A percentile compares a stretch with the other conserved stretches of the same genome.
These are phyloP conservation scores for Babylonia areolata DNA, from an alignment of 1,140 invertebrate genomes.

Conservation along the genomic window DNA sequence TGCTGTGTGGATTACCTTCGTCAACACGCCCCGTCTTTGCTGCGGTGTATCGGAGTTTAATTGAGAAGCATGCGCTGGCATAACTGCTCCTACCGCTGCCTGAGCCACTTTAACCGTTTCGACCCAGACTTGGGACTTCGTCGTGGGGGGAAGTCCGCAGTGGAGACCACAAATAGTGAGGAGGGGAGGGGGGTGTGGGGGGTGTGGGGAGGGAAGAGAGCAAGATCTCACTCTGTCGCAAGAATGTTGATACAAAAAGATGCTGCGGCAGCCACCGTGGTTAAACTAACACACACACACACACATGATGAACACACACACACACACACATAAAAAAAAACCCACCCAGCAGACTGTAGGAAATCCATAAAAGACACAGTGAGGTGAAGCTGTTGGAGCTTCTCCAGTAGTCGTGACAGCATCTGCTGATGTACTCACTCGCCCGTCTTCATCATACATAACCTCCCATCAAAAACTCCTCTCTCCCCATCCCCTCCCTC, in stretches of 20 bases:
- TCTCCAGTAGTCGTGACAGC: background rate
- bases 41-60: background rate
- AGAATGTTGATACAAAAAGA: no score
- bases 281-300: no score
- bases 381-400: background rate
- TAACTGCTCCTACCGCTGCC: background rate
- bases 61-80: background rate
- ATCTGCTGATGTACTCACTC: background rate
- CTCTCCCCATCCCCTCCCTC: background rate
- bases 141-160: no score
- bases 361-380: background rate
- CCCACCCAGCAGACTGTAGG: background rate
- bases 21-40: background rate
- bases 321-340: background rate
- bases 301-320: background rate
- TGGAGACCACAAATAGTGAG: no score
- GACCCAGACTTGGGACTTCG: no score
- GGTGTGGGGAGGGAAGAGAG: no score
- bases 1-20: background rate
- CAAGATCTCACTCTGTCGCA: no score
- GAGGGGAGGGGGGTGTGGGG: no score
- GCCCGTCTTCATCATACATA: background rate
- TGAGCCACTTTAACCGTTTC: no score
- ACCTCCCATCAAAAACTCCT: background rate
- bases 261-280: no score